These are phyloP conservation scores for Agriopis aurantiaria DNA, from an alignment of 2,888 invertebrate genomes.

Conservation along the genomic window DNA sequence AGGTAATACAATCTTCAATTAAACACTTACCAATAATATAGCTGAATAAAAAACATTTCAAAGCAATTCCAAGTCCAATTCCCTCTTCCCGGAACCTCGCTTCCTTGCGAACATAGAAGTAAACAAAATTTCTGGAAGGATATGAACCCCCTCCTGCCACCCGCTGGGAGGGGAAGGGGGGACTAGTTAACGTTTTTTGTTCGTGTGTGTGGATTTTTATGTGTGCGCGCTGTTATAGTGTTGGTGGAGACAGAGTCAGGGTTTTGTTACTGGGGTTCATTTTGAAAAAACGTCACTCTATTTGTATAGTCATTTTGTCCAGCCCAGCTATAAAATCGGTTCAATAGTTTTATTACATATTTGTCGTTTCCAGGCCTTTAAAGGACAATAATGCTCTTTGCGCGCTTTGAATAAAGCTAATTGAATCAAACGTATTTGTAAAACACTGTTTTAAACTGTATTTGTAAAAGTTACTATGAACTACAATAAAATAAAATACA, in stretches of 20 bases:
- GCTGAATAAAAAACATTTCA: conserved; percentile 48
- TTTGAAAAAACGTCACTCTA: not conserved
- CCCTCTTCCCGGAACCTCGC: conserved; percentile 65
- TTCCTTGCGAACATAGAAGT: conserved; percentile 83
- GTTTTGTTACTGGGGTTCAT: not conserved
- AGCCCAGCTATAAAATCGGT: too few relatives aligned
- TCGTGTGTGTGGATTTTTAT: conserved; percentile 74
- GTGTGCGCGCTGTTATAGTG: conserved; percentile 64
- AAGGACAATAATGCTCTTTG: too few relatives aligned
- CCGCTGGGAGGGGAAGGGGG: conserved; percentile 42
- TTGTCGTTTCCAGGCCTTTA: too few relatives aligned
- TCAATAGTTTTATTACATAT: too few relatives aligned
- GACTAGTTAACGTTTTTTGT: conserved; percentile 83
- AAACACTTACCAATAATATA: not conserved
- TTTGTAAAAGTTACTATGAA: too few relatives aligned
- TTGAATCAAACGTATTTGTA: too few relatives aligned
- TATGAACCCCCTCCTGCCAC: conserved; percentile 64
- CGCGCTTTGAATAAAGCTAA: too few relatives aligned
- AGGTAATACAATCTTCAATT: not conserved
- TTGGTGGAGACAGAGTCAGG: conserved; percentile 15
- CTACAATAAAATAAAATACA: too few relatives aligned
- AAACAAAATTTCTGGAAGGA: conserved; percentile 86
- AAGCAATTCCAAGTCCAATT: conserved; percentile 73
- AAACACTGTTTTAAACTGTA: too few relatives aligned
- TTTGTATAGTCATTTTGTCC: too few relatives aligned